Evolutionary conservation across 23 tunicate genomes (phyloP), one percentile per base, ranked within the genome.

Genomic region (Styela clava): DNA sequence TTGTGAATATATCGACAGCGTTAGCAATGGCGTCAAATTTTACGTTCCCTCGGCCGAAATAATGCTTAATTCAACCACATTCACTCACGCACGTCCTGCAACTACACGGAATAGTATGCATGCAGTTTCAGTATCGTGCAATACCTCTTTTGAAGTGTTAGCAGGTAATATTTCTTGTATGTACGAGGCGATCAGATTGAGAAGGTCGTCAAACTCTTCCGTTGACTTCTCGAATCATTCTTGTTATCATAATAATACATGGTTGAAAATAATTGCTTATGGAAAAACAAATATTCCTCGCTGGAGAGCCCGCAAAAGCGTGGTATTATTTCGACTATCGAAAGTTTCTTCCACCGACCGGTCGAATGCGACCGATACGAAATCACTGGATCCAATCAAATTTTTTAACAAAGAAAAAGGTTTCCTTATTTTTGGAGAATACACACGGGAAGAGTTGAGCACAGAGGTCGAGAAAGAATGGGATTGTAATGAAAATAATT

Each of bases 401-500:
- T 52, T 27, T 7, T 76, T 44, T 52, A 20, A 27, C 63, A 52
- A 52, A 9, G 67, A 24, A 18, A 76, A 20, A 25, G 24, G 31
- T 22, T 26, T 33, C 26, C 52, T 76, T 16, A 52, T 76, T 22
- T 44, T 76, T 29, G 81, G 44, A 12, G 65, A 76, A 64, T 36
- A 44, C n/a, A 7, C 23, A 1, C 25, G 81, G 22, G 31, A 76
- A 24, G 63, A 51, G 16, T 30, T 33, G 73, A 30, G 33, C 20
- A 44, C 3, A 20, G 83, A 29, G 22, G 37, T 25, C 2, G 35
- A 61, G 2, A 34, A 24, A 24, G 31, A 74, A 21, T 92, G 97
- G 97, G 69, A 77, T 28, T 28, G 85, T 19, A 73, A 64, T 12
- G 78, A 64, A n/a, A 85, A 76, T 2, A 74, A 84, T 51, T 73